phyloP scores from a whole-genome alignment of 2,113 vertebrate genomes.

The Euleptes europaea region DNA sequence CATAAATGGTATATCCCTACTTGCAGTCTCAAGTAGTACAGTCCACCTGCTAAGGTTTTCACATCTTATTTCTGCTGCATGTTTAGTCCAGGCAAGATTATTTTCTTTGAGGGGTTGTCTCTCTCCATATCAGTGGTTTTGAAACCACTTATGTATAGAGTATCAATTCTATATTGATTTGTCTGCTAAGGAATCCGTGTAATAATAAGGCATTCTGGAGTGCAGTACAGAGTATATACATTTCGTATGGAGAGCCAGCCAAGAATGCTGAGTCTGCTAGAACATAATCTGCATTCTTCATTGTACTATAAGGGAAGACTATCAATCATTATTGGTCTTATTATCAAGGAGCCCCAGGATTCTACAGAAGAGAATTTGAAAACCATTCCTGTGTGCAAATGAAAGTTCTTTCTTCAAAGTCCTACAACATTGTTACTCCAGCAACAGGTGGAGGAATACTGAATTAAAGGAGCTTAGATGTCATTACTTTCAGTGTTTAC shows the following conservation, averaged over 20 bases:
- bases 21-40: not conserved
- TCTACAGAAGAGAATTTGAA: not conserved
- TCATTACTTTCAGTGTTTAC: not conserved
- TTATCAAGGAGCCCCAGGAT: not conserved
- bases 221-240: not conserved
- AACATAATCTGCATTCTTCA: not conserved
- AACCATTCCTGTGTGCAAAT: not conserved
- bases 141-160: not conserved
- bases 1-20: not conserved
- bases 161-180: not conserved
- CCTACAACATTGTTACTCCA: not conserved
- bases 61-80: not conserved
- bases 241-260: not conserved
- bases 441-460: not conserved
- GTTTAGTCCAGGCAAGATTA: not conserved
- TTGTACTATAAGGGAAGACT: not conserved
- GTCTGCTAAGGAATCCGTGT: not conserved
- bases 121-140: not conserved
- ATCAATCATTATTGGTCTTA: not conserved
- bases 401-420: not conserved
- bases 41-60: not conserved
- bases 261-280: not conserved
- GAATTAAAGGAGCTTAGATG: not conserved
- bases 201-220: not conserved
- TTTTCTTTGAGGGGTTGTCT: not conserved